phyloP scores from a whole-genome alignment of 2,797 vertebrate genomes.

The Pseudochirops cupreus region DNA sequence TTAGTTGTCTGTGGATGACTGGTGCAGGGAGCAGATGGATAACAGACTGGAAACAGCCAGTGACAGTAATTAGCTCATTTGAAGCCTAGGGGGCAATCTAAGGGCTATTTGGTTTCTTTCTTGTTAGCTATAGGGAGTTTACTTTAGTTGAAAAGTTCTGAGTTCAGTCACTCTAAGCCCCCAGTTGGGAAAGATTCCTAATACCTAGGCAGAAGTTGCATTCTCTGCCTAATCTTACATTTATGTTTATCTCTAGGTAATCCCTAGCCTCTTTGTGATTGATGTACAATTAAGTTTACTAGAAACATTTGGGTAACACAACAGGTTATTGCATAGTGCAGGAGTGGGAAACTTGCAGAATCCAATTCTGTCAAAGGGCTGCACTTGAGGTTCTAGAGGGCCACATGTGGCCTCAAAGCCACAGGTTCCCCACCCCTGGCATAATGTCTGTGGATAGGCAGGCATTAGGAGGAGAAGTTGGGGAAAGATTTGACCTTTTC shows the following conservation, averaged over 20 bases:
- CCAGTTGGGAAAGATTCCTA: background rate
- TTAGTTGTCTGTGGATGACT: background rate
- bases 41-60: background rate
- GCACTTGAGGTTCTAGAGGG: too few relatives aligned
- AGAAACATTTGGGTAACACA: background rate
- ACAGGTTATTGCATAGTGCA: background rate
- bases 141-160: background rate
- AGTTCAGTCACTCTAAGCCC: background rate
- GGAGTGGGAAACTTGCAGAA: too few relatives aligned
- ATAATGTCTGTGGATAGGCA: background rate
- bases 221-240: background rate
- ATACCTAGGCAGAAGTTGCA: background rate
- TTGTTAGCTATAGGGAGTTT: background rate
- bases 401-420: too few relatives aligned
- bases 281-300: background rate
- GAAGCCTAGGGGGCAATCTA: background rate
- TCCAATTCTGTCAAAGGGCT: too few relatives aligned
- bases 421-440: too few relatives aligned
- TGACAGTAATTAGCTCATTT: background rate
- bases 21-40: background rate
- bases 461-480: background rate
- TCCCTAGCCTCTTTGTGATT: background rate
- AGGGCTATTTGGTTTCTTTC: background rate
- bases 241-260: background rate
- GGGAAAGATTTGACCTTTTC: background rate